A percentile compares a stretch with the other conserved stretches of the same genome.
Evolutionary conservation across 2,888 invertebrate species (phyloP).

Genomic region (Ligdia adustata): DNA sequence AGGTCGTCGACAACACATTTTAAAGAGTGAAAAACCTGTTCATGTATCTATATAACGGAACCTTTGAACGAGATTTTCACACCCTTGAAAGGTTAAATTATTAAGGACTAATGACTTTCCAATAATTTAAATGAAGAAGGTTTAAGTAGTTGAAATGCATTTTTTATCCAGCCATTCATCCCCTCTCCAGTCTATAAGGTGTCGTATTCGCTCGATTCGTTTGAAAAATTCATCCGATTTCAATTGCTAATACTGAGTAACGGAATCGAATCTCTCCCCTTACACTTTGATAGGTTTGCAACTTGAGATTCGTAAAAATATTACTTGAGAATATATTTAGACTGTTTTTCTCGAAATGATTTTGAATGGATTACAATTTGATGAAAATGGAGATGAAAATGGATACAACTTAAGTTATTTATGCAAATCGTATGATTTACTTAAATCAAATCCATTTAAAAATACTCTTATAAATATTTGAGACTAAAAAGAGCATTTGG

Average conservation of each 20-base stretch:
- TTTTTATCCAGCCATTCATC: not conserved
- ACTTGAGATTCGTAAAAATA: slow-evolving; percentile 23
- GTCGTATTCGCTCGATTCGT: slow-evolving; percentile 2
- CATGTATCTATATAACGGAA: too few species aligned
- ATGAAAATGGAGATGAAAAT: slow-evolving; percentile 4
- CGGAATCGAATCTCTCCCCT: slow-evolving; percentile 11
- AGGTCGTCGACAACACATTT: not conserved
- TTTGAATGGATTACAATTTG: not conserved
- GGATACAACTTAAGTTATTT: too few species aligned
- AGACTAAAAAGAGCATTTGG: too few species aligned
- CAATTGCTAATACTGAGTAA: slow-evolving; percentile 25
- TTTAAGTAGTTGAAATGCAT: not conserved
- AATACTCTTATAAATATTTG: too few species aligned
- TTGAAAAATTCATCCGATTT: slow-evolving; percentile 25
- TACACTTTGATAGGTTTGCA: slow-evolving; percentile 30
- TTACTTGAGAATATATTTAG: slow-evolving; percentile 13
- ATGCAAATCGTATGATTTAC: too few species aligned
- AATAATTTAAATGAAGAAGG: not conserved
- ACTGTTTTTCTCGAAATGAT: not conserved
- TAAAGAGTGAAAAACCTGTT: too few species aligned
- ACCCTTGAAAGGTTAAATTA: too few species aligned
- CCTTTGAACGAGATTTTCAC: too few species aligned
- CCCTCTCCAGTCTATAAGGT: not conserved
- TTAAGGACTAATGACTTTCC: not conserved
- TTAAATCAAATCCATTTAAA: too few species aligned